phyloP scores from a whole-genome alignment of 2,113 vertebrate species.

The Oncorhynchus gorbuscha region DNA sequence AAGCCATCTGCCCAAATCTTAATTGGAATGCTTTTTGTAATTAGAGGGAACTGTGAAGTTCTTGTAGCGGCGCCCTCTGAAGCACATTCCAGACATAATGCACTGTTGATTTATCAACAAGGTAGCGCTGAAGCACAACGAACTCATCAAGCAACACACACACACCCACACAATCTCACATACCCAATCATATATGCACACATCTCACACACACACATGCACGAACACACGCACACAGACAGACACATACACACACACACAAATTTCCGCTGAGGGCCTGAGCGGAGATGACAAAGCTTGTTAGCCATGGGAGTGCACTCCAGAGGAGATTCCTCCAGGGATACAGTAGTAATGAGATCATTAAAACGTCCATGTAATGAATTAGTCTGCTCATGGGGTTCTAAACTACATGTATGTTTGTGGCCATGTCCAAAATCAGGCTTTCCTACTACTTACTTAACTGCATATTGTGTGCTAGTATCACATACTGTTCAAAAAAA shows the following conservation, averaged over 20 bases:
- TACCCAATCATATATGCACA: slow-evolving; percentile 6
- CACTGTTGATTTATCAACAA: background rate
- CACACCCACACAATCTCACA: background rate
- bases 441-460: too few relatives aligned
- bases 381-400: background rate
- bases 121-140: too few relatives aligned
- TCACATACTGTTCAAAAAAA: too few relatives aligned
- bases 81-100: background rate
- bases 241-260: slow-evolving; percentile 3
- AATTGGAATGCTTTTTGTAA: too few relatives aligned
- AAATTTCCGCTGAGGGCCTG: background rate
- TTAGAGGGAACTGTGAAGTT: background rate
- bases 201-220: background rate
- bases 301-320: slow-evolving; percentile 15
- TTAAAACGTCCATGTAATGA: background rate
- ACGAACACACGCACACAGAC: background rate
- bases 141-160: background rate
- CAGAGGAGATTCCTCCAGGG: background rate
- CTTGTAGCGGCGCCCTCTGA: background rate
- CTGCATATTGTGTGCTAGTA: too few relatives aligned
- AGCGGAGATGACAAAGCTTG: slow-evolving; percentile 14
- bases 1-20: too few relatives aligned
- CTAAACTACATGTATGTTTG: too few relatives aligned
- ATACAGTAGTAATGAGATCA: background rate
- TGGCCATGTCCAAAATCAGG: too few relatives aligned